Evolutionary conservation across 2,113 vertebrate species (phyloP), one percentile per base, ranked within the genome.

Genomic region (Spilogale gracilis): DNA sequence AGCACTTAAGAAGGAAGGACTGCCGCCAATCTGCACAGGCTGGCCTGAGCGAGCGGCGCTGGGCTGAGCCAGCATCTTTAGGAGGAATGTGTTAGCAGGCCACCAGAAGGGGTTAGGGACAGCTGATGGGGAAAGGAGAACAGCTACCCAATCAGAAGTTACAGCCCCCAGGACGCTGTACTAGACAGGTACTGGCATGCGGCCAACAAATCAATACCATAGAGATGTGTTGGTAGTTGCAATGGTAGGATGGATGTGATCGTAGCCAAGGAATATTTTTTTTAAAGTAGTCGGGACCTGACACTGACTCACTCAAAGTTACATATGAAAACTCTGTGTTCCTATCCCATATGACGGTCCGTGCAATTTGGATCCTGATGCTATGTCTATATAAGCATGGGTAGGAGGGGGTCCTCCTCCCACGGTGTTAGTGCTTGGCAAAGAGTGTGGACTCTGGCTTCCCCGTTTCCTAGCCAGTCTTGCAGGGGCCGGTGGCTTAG

Each of bases 1-100:
- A 94, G 80, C 97, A 92, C 93, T 97, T 96, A 90, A 7, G 63
- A 80, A 86, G 54, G 82, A 89, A 80, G 38, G 32, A 16, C 23
- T 76, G 52, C 61, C 0, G 32, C 93, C 92, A 83, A 5, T 38
- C 20, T 9, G 48, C 60, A 48, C 21, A 5, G 21, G 23, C 43
- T 61, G 11, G 45, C 60, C 6, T 79, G n/a, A 0, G 6, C 0
- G 4, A 93, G 81, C 58, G 3, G 52, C 25, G 67, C 54, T 11
- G 25, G 10, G 23, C 23, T 1, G 17, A 54, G 78, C 25, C 61
- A 32, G 63, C 16, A 10, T 54, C 78, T 65, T 71, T 30, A 27
- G 45, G 85, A 80, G 54, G 58, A 63, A 43, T 8, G 5, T 2
- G 2, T 74, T 7, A 30, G 14, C 63, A 43, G n/a, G 52, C 48